Base-by-base conservation (phyloP, 2,113 vertebrate species). In the Sinocyclocheilus grahami region DNA sequence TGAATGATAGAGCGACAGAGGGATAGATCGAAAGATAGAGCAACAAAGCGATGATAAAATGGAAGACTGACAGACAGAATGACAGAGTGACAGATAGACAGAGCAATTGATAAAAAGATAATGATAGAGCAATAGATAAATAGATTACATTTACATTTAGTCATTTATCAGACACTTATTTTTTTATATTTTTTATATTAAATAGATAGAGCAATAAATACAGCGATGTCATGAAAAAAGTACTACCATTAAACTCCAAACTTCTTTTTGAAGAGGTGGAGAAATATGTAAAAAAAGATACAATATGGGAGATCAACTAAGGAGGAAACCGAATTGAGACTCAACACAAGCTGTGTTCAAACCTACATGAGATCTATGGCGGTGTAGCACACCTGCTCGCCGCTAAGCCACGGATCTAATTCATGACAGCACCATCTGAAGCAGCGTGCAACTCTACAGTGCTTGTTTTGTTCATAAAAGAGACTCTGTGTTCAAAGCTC, bases 401-500 rank as follows among this genome's bases (percentile, higher is more conserved):
- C 27, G 4, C 76, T 78, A 1, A 9, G 18, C 78, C 78, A 39
- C 10, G 3, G 55, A 16, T 65, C 78, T 65, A 46, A 81, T 14
- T 63, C 58, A 27, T 18, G 22, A 79, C 55, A 12, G 58, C 60
- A 24, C 13, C 55, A 48, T 67, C 11, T 78, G 48, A 27, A 67
- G 42, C n/a, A 24, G 18, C 37, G 1, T 39, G 11, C 55, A 62
- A 42, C 22, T 80, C 51, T 55, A 62, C 33, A 39, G 78, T 10
- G 18, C 78, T 46, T 62, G 74, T 78, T 33, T 78, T 78, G 48
- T 20, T 78, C 37, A 67, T 67, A 67, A 82, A 67, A 30, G 82
- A 75, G 0, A 42, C 46, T 14, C 27, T 33, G 77, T 77, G 72
- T 84, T 77, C 27, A 87, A 89, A 86, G 77, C 83, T 76, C 81